Evolutionary conservation across 2,797 vertebrate species (phyloP), one percentile per base, ranked within the genome.

Genomic region (Amblyraja radiata): DNA sequence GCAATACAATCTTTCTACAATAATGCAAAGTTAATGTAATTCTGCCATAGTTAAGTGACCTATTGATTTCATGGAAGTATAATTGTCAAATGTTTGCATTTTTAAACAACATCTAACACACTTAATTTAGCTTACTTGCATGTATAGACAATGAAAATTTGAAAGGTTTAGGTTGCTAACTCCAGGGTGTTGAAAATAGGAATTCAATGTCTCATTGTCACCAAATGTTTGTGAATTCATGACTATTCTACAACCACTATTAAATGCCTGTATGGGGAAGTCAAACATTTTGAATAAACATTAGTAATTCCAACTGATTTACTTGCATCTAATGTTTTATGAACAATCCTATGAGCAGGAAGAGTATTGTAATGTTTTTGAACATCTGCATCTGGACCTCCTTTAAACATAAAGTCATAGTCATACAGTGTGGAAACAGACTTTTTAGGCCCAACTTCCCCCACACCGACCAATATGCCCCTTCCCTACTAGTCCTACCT

Each of bases 141-240:
- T 77, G 74, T 77, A n/a, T 77, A 84, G 14, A 32, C 13, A 63
- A 8, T 28, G 13, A 21, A 91, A 54, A 76, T 58, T 8, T 58
- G 36, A 32, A 86, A 88, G 16, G 63, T 92, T 2, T 3, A 73
- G 11, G 23, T 11, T 54, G 71, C 36, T 71, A 46, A 90, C 8
- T 92, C 39, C 46, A 71, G 14, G 46, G 4, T n/a, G 13, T 46
- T 76, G 23, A 88, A 16, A 28, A 65, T 13, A 14, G 23, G 61
- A 61, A 88, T 88, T 21, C 32, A 68, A 88, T 36, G 1, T 88
- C 61, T 88, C 84, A 88, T 88, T 88, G n/a, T 88, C n/a, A 32
- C 61, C 61, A 9, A n/a, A 32, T 88, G 28, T 10, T 65, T 88
- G 84, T 18, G 16, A 36, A 14, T 1, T 32, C 16, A 36, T 88